Percentiles rank a stretch among this genome's conserved stretches.
These are phyloP conservation scores for Nysson spinosus DNA, from an alignment of 2,888 invertebrate genomes.

Conservation along the genomic window DNA sequence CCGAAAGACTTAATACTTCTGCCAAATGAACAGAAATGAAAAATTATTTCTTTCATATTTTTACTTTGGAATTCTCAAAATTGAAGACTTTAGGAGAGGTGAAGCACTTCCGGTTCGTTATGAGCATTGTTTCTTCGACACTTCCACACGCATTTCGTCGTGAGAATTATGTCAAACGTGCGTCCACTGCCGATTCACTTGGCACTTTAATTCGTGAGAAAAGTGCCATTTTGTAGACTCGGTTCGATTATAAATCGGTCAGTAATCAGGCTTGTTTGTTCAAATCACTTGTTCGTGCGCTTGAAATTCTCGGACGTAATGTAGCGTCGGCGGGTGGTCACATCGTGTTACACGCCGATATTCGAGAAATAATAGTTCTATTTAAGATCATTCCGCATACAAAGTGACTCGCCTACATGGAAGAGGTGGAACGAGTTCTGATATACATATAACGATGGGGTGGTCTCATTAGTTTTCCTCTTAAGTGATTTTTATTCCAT, in stretches of 20 bases:
- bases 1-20: too few species aligned
- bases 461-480: slow-evolving; percentile 1
- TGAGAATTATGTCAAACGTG: slow-evolving; percentile 57
- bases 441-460: not conserved
- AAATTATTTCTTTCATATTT: too few species aligned
- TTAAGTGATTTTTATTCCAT: too few species aligned
- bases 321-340: slow-evolving; percentile 31
- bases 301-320: slow-evolving; percentile 34
- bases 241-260: slow-evolving; percentile 49
- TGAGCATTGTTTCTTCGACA: not conserved
- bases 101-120: slow-evolving; percentile 14
- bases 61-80: too few species aligned
- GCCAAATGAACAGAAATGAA: too few species aligned
- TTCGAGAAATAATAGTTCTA: slow-evolving; percentile 19
- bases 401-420: slow-evolving; percentile 16
- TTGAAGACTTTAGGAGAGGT: too few species aligned
- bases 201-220: slow-evolving; percentile 55
- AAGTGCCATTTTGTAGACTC: slow-evolving; percentile 46
- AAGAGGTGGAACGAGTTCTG: not conserved
- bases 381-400: slow-evolving; percentile 6
- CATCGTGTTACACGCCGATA: slow-evolving; percentile 24
- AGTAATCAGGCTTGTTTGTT: slow-evolving; percentile 33
- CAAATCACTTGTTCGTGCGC: slow-evolving; percentile 19
- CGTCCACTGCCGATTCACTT: slow-evolving; percentile 34
- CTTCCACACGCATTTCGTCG: slow-evolving; percentile 17